Conservation (phyloP, 1,140 invertebrate genomes). For the Brachionus plicatilis region DNA sequence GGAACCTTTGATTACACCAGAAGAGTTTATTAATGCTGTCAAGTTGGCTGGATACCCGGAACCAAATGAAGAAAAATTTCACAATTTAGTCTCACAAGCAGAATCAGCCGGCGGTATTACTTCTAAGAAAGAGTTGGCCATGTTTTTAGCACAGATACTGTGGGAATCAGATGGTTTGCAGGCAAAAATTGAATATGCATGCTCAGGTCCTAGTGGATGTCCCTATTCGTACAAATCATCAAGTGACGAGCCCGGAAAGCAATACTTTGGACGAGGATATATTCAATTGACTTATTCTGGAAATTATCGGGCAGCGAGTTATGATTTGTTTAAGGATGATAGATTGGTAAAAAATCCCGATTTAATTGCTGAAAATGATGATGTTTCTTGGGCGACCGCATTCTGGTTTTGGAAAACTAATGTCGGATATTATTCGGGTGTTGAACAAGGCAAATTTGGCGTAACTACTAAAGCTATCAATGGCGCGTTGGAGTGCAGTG, state of each 20-base stretch:
- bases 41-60: not conserved
- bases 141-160: slow-evolving; percentile 14
- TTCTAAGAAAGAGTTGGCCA: not conserved
- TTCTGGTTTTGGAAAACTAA: slow-evolving; percentile 21
- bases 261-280: slow-evolving; percentile 24
- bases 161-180: slow-evolving; percentile 30
- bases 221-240: not conserved
- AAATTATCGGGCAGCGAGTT: slow-evolving; percentile 2
- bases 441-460: slow-evolving; percentile 5
- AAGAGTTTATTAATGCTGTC: slow-evolving; percentile 4
- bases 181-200: not conserved
- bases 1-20: not conserved
- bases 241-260: not conserved
- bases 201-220: not conserved
- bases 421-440: not conserved
- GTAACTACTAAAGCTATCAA: not conserved
- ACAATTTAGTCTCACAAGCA: not conserved
- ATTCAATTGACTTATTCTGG: slow-evolving; percentile 24
- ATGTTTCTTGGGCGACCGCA: not conserved
- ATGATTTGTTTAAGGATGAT: not conserved
- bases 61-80: not conserved
- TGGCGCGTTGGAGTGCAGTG: not conserved
- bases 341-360: slow-evolving; percentile 36
- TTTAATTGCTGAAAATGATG: not conserved
- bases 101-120: not conserved